A percentile compares a stretch with the other conserved stretches of the same genome.
Conservation (phyloP, 2,888 invertebrate species). For the Oegoconia quadripuncta region DNA sequence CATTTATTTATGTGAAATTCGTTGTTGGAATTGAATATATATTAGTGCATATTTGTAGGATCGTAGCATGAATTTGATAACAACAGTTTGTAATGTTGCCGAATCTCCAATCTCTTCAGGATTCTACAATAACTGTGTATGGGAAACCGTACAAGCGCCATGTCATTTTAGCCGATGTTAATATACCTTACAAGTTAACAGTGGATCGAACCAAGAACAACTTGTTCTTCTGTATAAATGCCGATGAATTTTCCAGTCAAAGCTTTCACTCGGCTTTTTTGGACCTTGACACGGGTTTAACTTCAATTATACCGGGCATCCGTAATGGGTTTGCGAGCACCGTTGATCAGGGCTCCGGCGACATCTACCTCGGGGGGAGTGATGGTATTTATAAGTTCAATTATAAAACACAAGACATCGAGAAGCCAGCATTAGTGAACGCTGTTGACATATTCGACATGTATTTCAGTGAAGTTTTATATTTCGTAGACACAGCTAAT, state of each 20-base stretch:
- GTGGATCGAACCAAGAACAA: constrained; percentile 39
- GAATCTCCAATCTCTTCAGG: not conserved
- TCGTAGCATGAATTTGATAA: not conserved
- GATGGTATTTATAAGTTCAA: constrained; percentile 53
- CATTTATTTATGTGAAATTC: too few species aligned
- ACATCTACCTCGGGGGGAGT: constrained; percentile 52
- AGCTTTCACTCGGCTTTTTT: constrained; percentile 51
- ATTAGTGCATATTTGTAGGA: not conserved
- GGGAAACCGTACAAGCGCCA: constrained; percentile 34
- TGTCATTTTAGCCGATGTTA: constrained; percentile 48
- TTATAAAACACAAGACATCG: constrained; percentile 34
- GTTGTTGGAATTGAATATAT: not conserved
- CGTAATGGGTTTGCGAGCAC: constrained; percentile 57
- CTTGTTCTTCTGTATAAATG: constrained; percentile 55
- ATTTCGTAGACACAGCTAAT: constrained; percentile 48
- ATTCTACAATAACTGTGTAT: constrained; percentile 19
- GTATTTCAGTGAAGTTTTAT: constrained; percentile 42
- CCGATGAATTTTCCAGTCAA: constrained; percentile 54
- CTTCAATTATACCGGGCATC: constrained; percentile 43
- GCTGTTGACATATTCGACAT: constrained; percentile 52
- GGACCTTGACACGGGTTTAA: constrained; percentile 36
- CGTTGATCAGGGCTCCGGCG: constrained; percentile 40
- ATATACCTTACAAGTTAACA: constrained; percentile 50
- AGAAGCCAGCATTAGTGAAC: constrained; percentile 33
- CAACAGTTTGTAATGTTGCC: not conserved